A percentile compares a stretch with the other conserved stretches of the same genome.
phyloP scores from a whole-genome alignment of 2,888 invertebrate species.

The Orthosia incerta region DNA sequence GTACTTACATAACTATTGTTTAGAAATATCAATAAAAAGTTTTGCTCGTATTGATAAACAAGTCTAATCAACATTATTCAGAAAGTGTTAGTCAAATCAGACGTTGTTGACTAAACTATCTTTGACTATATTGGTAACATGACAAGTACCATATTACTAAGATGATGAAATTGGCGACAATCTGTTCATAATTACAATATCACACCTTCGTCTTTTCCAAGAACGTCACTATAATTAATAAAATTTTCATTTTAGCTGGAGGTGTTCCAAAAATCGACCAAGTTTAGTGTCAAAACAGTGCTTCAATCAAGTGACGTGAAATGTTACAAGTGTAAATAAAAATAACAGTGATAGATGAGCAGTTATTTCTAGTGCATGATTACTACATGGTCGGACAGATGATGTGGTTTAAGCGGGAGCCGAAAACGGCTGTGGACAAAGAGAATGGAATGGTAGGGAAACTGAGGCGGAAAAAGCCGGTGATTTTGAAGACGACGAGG shows the following conservation, averaged over 20 bases:
- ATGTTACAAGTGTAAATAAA: constrained; percentile 50
- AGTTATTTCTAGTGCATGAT: constrained; percentile 47
- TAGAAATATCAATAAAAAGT: constrained; percentile 34
- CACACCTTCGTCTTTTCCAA: constrained; percentile 65
- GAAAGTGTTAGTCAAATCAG: too few relatives aligned
- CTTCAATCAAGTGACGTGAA: constrained; percentile 40
- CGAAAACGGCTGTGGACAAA: constrained; percentile 83
- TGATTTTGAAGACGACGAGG: constrained; percentile 83
- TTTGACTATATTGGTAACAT: constrained; percentile 34
- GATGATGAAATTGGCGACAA: constrained; percentile 60
- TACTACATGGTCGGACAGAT: constrained; percentile 75
- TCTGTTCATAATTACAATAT: constrained; percentile 58
- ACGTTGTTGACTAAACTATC: constrained; percentile 51
- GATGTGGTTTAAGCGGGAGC: constrained; percentile 89
- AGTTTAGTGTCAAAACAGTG: constrained; percentile 53
- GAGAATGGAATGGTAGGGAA: constrained; percentile 85
- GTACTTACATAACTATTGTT: constrained; percentile 36
- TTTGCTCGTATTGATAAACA: constrained; percentile 50
- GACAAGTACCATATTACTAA: constrained; percentile 38
- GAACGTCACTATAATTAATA: constrained; percentile 65
- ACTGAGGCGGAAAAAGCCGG: constrained; percentile 84
- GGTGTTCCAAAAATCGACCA: constrained; percentile 52
- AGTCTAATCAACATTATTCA: constrained; percentile 39
- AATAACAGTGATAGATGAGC: constrained; percentile 49
- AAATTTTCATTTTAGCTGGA: constrained; percentile 66